A percentile compares a stretch with the other conserved stretches of the same genome.
These are phyloP conservation scores for Megalonaias nervosa DNA, from an alignment of 1,140 invertebrate species.

Conservation along the genomic window DNA sequence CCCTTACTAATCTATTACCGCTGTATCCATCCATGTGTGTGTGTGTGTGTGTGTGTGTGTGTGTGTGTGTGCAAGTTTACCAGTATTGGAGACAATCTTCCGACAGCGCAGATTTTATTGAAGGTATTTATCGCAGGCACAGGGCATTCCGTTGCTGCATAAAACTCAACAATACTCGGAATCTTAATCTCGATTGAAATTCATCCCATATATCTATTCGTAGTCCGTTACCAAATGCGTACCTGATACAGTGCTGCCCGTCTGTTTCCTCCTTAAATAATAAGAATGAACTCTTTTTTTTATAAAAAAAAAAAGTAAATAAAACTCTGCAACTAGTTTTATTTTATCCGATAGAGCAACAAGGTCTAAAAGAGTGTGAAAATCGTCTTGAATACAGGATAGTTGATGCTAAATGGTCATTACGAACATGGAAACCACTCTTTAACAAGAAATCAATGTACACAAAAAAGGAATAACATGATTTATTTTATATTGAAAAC, in stretches of 20 bases:
- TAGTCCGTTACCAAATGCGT: constrained; percentile 50
- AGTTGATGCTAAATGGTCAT: too few species aligned
- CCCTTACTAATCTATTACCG: too few species aligned
- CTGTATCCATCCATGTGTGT: too few species aligned
- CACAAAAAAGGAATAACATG: too few species aligned
- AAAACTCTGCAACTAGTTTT: not conserved
- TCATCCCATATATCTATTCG: constrained; percentile 47
- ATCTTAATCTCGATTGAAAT: constrained; percentile 42
- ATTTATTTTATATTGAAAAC: too few species aligned
- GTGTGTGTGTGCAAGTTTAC: constrained; percentile 11
- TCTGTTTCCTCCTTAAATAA: constrained; percentile 36
- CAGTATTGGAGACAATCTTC: constrained; percentile 46
- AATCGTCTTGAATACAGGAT: too few species aligned
- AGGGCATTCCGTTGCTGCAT: constrained; percentile 45
- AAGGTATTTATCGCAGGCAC: constrained; percentile 35
- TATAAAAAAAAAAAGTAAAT: too few species aligned
- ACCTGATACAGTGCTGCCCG: constrained; percentile 32
- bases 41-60: fast-evolving
- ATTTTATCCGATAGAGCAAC: not conserved
- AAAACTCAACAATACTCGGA: constrained; percentile 45
- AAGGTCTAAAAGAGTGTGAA: too few species aligned
- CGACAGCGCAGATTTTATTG: constrained; percentile 36
- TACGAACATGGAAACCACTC: too few species aligned
- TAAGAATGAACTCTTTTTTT: not conserved
- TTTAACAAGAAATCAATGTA: too few species aligned